Base-by-base conservation (phyloP, 2,888 invertebrate species). In the Muscina levida region DNA sequence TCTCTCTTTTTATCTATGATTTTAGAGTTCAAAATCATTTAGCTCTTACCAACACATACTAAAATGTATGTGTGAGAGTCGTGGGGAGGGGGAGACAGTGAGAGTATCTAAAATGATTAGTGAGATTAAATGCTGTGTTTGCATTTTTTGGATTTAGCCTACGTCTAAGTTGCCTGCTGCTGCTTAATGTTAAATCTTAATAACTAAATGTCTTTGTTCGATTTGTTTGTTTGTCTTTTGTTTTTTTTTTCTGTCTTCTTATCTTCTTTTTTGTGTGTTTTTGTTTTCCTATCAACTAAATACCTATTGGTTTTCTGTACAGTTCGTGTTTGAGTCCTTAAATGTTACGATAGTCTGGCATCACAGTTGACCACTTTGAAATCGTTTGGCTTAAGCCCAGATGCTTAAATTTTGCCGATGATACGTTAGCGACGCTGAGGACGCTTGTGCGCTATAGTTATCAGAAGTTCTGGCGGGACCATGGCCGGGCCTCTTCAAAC, bases 391-490 rank as follows among this genome's bases (percentile, higher is more conserved):
- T 70, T 88, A 88, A 85, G 88, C 88, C 79, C 84, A 84, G 48
- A 88, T 87, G 84, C 88, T 85, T 78, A 89, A 85, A 83, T 87
- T 84, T 82, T 87, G 88, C 75, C 88, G 85, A 80, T 82, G 79
- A 77, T 83, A 82, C 46, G 73, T 72, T 42, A 77, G 48, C 31
- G 77, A 31, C 31, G 31, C 3, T 8, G 31, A 31, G 3, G 31
- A 31, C 31, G 46, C 66, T 71, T 74, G 75, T 44, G 72, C 39
- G 37, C 22, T 74, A 39, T 70, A 76, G 44, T 66, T 78, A 15
- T 79, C 79, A 39, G 48, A 37, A 19, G 68, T 72, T n/a, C 56
- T 51, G 68, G 71, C 62, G 68, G 76, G 72, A 65, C 77, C 81
- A 17, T 62, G 67, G 48, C 65, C 78, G 6, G 77, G 74, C 22